These are phyloP conservation scores for Ornithoptera alexandrae DNA, from an alignment of 2,888 invertebrate genomes.

Conservation along the genomic window DNA sequence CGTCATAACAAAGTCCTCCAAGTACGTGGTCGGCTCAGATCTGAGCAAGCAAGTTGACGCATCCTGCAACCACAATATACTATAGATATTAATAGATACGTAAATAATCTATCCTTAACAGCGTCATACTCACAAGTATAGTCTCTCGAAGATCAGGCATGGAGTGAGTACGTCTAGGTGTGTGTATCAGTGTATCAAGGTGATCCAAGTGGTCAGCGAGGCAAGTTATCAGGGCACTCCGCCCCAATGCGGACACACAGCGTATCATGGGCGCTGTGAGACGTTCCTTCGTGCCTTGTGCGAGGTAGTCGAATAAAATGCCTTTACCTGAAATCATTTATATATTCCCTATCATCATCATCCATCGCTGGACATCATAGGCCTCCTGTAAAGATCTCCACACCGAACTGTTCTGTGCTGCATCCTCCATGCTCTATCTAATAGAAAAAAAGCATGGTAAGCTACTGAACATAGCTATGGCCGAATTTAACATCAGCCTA, in stretches of 20 bases:
- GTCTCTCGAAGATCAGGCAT: conserved; percentile 55
- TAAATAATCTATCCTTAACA: no score
- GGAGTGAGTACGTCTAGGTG: conserved; percentile 39
- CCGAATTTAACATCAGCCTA: no score
- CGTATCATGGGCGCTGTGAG: conserved; percentile 71
- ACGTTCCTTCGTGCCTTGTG: conserved; percentile 66
- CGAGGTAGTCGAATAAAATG: conserved; percentile 71
- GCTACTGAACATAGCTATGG: no score
- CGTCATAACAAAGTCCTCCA: conserved; percentile 69
- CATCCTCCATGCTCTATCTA: no score
- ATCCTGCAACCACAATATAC: conserved; percentile 46
- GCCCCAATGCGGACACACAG: conserved; percentile 66
- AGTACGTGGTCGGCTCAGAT: conserved; percentile 67
- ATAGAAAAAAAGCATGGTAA: no score
- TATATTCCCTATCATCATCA: no score
- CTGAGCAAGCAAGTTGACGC: conserved; percentile 62
- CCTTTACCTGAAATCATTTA: conserved; percentile 56
- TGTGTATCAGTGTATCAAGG: conserved; percentile 53
- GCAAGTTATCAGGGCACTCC: conserved; percentile 63
- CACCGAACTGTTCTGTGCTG: no score
- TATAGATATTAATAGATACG: no score
- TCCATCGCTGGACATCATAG: no score
- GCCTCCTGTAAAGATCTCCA: no score
- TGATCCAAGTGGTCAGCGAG: conserved; percentile 61
- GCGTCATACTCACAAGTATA: conserved; percentile 49